Conservation (phyloP, 2,888 invertebrate genomes). For the Lamproptera curius region DNA sequence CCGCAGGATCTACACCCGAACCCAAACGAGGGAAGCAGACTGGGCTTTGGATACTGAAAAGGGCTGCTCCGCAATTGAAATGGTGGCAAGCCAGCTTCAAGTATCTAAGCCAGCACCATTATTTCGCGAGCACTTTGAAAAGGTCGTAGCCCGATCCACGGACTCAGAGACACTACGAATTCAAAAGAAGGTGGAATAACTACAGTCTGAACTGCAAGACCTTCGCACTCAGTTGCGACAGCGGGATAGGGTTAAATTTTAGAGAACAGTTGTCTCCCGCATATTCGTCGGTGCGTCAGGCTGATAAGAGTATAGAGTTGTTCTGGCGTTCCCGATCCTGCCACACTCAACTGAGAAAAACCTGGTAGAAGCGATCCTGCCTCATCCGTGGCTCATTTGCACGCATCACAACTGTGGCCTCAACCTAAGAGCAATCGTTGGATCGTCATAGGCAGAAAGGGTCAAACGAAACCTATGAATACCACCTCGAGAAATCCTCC, state of each 20-base stretch:
- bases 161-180: not conserved
- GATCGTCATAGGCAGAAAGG: too few relatives aligned
- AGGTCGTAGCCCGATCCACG: too few relatives aligned
- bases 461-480: too few relatives aligned
- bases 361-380: too few relatives aligned
- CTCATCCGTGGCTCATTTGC: too few relatives aligned
- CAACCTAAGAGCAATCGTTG: not conserved
- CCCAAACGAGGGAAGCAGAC: not conserved
- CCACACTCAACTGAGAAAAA: too few relatives aligned
- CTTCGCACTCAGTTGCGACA: too few relatives aligned
- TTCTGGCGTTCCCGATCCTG: not conserved
- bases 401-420: not conserved
- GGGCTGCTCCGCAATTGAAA: not conserved
- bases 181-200: not conserved
- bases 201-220: not conserved
- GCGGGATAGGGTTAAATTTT: not conserved
- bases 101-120: not conserved
- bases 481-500: too few relatives aligned
- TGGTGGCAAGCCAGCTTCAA: not conserved
- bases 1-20: not conserved
- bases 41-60: too few relatives aligned
- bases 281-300: not conserved
- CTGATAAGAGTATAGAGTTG: not conserved
- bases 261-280: not conserved
- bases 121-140: too few relatives aligned